Conservation (phyloP, 2,888 invertebrate genomes). For the Stegophylla sp. region DNA sequence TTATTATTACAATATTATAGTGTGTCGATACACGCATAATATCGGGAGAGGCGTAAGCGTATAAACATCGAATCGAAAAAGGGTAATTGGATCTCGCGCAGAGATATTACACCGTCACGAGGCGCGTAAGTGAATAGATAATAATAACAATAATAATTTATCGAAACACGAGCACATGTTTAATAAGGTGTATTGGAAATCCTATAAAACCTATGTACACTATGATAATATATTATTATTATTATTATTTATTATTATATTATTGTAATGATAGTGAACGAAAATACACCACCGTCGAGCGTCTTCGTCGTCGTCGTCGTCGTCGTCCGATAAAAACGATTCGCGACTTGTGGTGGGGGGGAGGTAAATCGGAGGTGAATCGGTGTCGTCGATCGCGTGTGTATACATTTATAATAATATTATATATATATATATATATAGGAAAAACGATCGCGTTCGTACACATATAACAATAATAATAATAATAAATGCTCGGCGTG, state of each 20-base stretch:
- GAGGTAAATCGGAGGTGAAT: slow-evolving; percentile 23
- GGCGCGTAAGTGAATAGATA: too few relatives aligned
- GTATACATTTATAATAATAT: too few relatives aligned
- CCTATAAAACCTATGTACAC: too few relatives aligned
- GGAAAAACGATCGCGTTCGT: slow-evolving; percentile 21
- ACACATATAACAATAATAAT: neutral
- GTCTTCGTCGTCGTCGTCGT: neutral
- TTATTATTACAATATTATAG: too few relatives aligned
- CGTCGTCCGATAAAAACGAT: neutral
- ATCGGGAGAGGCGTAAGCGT: too few relatives aligned
- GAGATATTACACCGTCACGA: neutral
- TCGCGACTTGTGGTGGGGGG: neutral
- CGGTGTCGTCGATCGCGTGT: slow-evolving; percentile 20
- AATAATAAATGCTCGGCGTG: slow-evolving; percentile 30
- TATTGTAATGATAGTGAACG: neutral
- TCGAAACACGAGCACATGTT: neutral
- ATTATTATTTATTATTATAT: too few relatives aligned
- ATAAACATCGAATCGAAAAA: too few relatives aligned
- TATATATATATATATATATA: neutral
- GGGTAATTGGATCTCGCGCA: neutral
- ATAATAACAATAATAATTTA: neutral
- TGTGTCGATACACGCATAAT: too few relatives aligned
- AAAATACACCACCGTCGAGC: neutral
- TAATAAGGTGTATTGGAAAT: neutral
- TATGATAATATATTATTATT: too few relatives aligned